Evolutionary conservation across 2,797 vertebrate species (phyloP).

Genomic region (Tachyglossus aculeatus): DNA sequence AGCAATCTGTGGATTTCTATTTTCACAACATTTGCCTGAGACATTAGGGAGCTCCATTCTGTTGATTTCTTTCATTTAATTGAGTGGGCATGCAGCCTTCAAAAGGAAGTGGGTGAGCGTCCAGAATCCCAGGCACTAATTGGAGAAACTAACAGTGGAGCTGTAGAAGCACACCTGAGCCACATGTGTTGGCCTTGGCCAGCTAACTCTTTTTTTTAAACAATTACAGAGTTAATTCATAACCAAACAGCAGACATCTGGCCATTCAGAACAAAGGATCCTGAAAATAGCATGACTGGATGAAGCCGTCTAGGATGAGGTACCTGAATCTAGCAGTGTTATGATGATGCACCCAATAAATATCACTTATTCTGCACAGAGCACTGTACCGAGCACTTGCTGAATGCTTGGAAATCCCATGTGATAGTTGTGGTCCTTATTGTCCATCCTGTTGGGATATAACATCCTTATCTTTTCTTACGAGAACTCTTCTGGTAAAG

Average conservation of each 20-base stretch:
- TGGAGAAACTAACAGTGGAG: conserved; percentile 32
- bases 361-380: no score
- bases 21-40: background rate
- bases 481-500: no score
- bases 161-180: conserved; percentile 52
- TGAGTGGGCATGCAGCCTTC: background rate
- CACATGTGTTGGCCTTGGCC: conserved; percentile 46
- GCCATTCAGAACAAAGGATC: conserved; percentile 34
- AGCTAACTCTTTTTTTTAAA: conserved; percentile 20
- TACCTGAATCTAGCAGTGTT: background rate
- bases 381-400: no score
- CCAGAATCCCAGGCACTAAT: conserved; percentile 42
- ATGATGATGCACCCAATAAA: no score
- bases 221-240: conserved; percentile 58
- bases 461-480: no score
- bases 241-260: conserved; percentile 59
- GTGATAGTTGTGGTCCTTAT: no score
- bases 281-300: conserved; percentile 16
- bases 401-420: no score
- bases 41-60: background rate
- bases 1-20: background rate
- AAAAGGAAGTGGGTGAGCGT: background rate
- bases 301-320: background rate
- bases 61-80: conserved; percentile 11
- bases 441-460: no score